Conservation (phyloP, 2,797 vertebrate species). For the Sebastes vulpes region DNA sequence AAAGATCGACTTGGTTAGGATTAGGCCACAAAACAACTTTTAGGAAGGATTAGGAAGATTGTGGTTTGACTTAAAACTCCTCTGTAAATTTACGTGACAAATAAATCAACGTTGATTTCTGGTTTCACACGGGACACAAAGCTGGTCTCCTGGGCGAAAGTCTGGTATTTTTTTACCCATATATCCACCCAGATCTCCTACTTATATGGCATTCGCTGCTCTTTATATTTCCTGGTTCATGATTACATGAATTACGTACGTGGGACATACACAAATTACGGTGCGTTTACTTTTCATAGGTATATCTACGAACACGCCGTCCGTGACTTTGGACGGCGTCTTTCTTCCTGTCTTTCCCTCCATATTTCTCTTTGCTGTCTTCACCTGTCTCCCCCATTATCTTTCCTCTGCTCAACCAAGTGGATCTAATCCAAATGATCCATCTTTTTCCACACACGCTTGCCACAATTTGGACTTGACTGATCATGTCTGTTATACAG, state of each 20-base stretch:
- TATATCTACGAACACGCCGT: no score
- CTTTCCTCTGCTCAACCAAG: conserved; percentile 21
- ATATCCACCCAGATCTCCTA: neutral
- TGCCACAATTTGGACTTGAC: neutral
- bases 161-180: neutral
- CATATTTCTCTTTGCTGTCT: neutral
- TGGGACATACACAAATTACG: neutral
- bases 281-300: neutral
- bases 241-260: no score
- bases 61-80: no score
- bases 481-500: neutral
- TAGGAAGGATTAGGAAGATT: no score
- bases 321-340: neutral
- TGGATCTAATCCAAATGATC: conserved; percentile 17
- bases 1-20: no score
- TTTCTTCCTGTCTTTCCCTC: neutral
- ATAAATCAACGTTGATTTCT: no score
- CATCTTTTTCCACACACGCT: neutral
- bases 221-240: fast-evolving
- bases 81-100: no score
- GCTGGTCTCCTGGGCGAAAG: no score
- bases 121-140: no score
- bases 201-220: neutral
- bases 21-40: no score
- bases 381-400: neutral